Conservation (phyloP, 2,113 vertebrate genomes). For the Notothenia rossii region DNA sequence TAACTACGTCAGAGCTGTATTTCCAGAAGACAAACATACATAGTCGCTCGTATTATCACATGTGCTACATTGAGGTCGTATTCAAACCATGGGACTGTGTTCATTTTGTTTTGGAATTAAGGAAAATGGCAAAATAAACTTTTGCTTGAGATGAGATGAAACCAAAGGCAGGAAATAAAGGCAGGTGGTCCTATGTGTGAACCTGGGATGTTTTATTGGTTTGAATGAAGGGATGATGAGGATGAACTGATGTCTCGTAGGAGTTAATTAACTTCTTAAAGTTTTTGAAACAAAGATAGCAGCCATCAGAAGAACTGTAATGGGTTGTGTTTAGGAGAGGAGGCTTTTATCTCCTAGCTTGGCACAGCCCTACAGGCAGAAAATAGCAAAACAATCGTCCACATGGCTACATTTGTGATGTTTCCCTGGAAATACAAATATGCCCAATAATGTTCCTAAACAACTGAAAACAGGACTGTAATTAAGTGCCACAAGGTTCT, state of each 20-base stretch:
- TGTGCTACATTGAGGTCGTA: conserved; percentile 42
- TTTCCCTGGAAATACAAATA: conserved; percentile 37
- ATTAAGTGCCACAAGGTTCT: conserved; percentile 41
- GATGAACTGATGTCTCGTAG: conserved; percentile 8
- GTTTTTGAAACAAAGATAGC: conserved; percentile 46
- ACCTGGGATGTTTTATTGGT: conserved; percentile 17
- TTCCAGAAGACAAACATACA: conserved; percentile 37
- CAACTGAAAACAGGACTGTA: conserved; percentile 11
- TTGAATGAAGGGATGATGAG: conserved; percentile 27
- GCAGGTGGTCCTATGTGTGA: conserved; percentile 56
- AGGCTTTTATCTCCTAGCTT: conserved; percentile 32
- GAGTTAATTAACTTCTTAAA: conserved; percentile 12
- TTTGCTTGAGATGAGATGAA: background rate
- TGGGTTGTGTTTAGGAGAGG: conserved; percentile 64
- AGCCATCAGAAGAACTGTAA: conserved; percentile 58
- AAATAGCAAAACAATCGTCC: background rate
- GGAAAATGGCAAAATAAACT: conserved; percentile 8
- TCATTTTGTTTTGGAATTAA: background rate
- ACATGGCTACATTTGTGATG: conserved; percentile 18
- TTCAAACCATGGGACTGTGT: conserved; percentile 4
- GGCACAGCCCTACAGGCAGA: conserved; percentile 47
- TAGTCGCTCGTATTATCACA: conserved; percentile 5
- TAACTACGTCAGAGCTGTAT: conserved; percentile 57
- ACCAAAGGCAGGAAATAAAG: conserved; percentile 44
- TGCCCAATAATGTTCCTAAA: conserved; percentile 9